These are phyloP conservation scores for Brachionus manjavacas DNA, from an alignment of 1,140 invertebrate species.

Conservation along the genomic window DNA sequence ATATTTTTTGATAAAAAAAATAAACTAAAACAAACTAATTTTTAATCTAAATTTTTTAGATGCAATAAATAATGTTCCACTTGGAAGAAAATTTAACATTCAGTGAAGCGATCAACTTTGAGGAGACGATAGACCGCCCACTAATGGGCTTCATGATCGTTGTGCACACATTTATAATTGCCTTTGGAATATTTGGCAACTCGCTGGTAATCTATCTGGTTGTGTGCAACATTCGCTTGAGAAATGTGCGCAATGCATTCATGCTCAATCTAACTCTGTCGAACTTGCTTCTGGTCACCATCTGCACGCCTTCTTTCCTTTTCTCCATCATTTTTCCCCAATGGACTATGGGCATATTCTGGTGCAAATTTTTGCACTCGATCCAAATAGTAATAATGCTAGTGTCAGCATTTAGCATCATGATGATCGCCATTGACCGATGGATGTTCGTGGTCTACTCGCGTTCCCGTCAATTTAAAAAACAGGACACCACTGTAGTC, in stretches of 20 bases:
- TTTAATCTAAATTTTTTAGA: neutral
- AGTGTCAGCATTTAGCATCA: conserved; percentile 33
- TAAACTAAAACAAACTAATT: neutral
- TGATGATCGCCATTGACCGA: conserved; percentile 39
- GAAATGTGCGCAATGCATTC: conserved; percentile 40
- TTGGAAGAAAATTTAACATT: neutral
- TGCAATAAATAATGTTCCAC: neutral
- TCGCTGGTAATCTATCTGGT: conserved; percentile 32
- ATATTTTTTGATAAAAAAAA: neutral
- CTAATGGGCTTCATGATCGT: conserved; percentile 18
- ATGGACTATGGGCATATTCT: conserved; percentile 19
- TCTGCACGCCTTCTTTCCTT: conserved; percentile 31
- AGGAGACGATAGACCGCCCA: conserved; percentile 16
- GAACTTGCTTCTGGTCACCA: conserved; percentile 14
- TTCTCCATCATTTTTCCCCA: conserved; percentile 13
- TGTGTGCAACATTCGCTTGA: neutral
- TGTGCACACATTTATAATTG: conserved; percentile 30
- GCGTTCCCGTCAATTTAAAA: conserved; percentile 5
- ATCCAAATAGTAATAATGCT: conserved; percentile 38
- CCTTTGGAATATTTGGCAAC: conserved; percentile 26
- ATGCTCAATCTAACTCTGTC: conserved; percentile 26
- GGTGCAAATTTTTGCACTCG: conserved; percentile 37
- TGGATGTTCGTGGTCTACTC: conserved; percentile 38
- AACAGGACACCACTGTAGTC: neutral
- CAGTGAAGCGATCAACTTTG: neutral